Base-by-base conservation (phyloP, 2,888 invertebrate genomes). In the Rhyacophila evoluta region DNA sequence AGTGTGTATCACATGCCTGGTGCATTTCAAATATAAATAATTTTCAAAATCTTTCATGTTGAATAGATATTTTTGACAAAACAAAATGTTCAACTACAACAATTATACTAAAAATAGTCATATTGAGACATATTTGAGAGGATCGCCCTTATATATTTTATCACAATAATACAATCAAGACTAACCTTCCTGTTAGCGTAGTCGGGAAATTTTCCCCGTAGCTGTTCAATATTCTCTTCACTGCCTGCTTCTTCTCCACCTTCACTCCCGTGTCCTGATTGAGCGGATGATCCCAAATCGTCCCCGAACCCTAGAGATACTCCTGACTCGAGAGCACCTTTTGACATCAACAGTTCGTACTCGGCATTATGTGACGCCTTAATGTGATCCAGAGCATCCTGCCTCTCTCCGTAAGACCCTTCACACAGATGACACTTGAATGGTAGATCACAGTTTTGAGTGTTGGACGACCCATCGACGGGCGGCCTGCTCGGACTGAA, bases 341-440 rank as follows among this genome's bases (percentile, higher is more conserved):
- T 96, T 81, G 93, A 93, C 84, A 96, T 91, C n/a, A 97, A 88
- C 82, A 95, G 90, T 38, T 94, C 93, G 85, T 95, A 98, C 83
- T 97, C 97, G 3, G 93, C 89, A 0, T 92, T 87, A 84, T 98
- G 98, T 55, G 90, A 89, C 25, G 92, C 89, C 82, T 94, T 93
- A 83, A 97, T 94, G 85, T 98, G 98, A 33, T 94, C 94, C 80
- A 97, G 87, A 25, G 96, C 95, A 15, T 94, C 94, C 79, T 93
- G 91, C 1, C 97, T 90, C 67, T 95, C 95, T 0, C 92, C 91
- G 84, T 95, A 98, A 0, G 96, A 95, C 6, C 93, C 94, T 84
- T 97, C 97, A 86, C 98, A 98, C 0, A 98, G 89, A 87, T 98
- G 97, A 85, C 98, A 98, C 87, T 97, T 97, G 88, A 95, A 97